These are phyloP conservation scores for Semaprochilodus insignis DNA, from an alignment of 2,797 vertebrate species.

Conservation along the genomic window DNA sequence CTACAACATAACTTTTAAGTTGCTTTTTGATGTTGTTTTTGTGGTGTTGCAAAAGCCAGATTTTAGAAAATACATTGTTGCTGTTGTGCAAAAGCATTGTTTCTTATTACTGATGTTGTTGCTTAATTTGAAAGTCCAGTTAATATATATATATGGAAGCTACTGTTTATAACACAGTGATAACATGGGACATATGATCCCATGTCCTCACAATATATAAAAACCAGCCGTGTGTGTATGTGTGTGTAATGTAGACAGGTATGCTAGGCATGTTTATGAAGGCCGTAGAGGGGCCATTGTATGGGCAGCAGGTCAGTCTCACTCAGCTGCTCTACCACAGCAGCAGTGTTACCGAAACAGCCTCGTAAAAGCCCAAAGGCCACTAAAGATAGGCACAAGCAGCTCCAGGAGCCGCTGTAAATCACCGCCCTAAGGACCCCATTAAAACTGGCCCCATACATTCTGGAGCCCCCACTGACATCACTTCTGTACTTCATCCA, in stretches of 20 bases:
- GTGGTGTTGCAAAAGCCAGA: too few species aligned
- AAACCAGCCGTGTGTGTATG: background rate
- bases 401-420: slow-evolving; percentile 43
- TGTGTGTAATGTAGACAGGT: slow-evolving; percentile 27
- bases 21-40: too few species aligned
- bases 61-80: too few species aligned
- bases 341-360: slow-evolving; percentile 25
- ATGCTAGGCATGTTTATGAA: slow-evolving; percentile 51
- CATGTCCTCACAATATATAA: background rate
- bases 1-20: too few species aligned
- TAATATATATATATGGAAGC: background rate
- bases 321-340: slow-evolving; percentile 46
- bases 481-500: slow-evolving; percentile 15
- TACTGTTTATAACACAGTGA: background rate
- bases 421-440: slow-evolving; percentile 37
- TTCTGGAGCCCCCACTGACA: slow-evolving; percentile 20
- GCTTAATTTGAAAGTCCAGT: too few species aligned
- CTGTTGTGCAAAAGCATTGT: too few species aligned
- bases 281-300: background rate
- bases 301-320: slow-evolving; percentile 33
- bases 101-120: too few species aligned
- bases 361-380: slow-evolving; percentile 35
- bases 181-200: background rate
- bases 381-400: slow-evolving; percentile 55
- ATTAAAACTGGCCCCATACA: slow-evolving; percentile 37